Percentiles rank a stretch among this genome's conserved stretches.
Conservation (phyloP, 2,888 invertebrate species). For the Tetragonisca angustula region DNA sequence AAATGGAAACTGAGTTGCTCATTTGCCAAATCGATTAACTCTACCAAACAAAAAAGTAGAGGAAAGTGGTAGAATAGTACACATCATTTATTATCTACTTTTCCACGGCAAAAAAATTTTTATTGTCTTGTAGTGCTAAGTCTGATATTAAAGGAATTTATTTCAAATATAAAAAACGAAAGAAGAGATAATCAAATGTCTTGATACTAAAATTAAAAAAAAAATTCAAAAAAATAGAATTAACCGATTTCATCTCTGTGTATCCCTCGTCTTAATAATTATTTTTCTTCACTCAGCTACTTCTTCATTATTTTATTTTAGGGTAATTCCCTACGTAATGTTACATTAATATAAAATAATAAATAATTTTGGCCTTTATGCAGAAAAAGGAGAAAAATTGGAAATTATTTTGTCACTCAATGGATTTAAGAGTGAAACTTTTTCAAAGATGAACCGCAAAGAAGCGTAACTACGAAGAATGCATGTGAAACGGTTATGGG, state of each 20-base stretch:
- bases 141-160: too few relatives aligned
- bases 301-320: background rate
- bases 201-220: too few relatives aligned
- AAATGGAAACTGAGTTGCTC: background rate
- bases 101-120: too few relatives aligned
- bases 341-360: background rate
- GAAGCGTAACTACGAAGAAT: constrained; percentile 5
- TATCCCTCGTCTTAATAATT: background rate
- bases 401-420: background rate
- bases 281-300: background rate
- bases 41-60: too few relatives aligned
- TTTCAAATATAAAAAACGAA: too few relatives aligned
- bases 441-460: constrained; percentile 6
- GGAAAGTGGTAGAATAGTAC: too few relatives aligned
- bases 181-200: too few relatives aligned
- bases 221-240: too few relatives aligned
- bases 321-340: background rate
- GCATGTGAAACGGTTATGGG: constrained; percentile 54
- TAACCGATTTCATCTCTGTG: too few relatives aligned
- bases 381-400: background rate
- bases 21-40: too few relatives aligned
- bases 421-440: constrained; percentile 24
- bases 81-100: too few relatives aligned
- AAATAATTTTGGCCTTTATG: background rate
- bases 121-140: too few relatives aligned